A percentile compares a stretch with the other conserved stretches of the same genome.
These are phyloP conservation scores for Cetonia aurata DNA, from an alignment of 2,888 invertebrate species.

Conservation along the genomic window DNA sequence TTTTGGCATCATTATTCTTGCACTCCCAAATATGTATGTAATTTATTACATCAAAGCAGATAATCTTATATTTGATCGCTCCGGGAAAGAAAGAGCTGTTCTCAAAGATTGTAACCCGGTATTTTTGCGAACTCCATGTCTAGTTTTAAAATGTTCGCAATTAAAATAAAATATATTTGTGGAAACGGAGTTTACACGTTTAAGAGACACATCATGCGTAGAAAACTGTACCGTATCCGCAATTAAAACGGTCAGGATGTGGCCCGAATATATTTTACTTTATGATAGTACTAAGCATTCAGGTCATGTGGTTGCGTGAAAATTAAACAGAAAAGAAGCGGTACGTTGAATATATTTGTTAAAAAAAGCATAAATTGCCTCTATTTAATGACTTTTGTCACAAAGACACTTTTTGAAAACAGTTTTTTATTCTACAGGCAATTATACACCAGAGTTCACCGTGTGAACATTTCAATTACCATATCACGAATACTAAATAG, in stretches of 20 bases:
- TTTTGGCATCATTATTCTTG: too few relatives aligned
- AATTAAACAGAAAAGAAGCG: too few relatives aligned
- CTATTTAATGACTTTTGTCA: too few relatives aligned
- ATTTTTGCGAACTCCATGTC: constrained; percentile 7
- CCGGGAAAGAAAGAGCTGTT: constrained; percentile 11
- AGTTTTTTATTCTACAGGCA: too few relatives aligned
- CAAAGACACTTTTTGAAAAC: too few relatives aligned
- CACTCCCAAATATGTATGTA: too few relatives aligned
- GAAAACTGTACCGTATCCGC: constrained; percentile 8
- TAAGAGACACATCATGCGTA: constrained; percentile 10
- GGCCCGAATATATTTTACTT: constrained; percentile 18
- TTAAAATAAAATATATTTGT: constrained; percentile 23
- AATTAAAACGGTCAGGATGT: constrained; percentile 23
- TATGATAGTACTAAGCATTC: neutral
- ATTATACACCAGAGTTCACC: too few relatives aligned
- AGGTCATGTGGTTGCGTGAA: too few relatives aligned
- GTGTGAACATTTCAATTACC: too few relatives aligned
- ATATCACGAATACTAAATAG: too few relatives aligned
- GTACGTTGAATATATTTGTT: too few relatives aligned
- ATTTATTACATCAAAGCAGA: constrained; percentile 6
- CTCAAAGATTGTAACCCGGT: neutral
- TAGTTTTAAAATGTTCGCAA: constrained; percentile 21
- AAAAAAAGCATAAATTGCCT: too few relatives aligned
- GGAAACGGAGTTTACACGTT: constrained; percentile 19
- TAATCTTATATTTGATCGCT: constrained; percentile 28